A percentile compares a stretch with the other conserved stretches of the same genome.
These are phyloP conservation scores for Drosophila nigricruria DNA, from an alignment of 2,888 invertebrate genomes.

Conservation along the genomic window DNA sequence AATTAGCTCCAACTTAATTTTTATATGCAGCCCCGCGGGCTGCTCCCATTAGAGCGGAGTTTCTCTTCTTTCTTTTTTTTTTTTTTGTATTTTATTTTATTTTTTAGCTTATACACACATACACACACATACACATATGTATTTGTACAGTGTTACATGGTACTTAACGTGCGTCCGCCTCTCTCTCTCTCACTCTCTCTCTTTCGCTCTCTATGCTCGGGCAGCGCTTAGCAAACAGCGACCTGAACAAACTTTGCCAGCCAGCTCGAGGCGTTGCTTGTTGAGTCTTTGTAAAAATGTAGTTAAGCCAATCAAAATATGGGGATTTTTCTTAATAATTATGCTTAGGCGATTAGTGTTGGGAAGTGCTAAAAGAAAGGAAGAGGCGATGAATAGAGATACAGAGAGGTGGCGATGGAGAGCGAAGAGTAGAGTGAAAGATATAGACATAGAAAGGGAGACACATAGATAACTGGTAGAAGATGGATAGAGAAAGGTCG, in stretches of 20 bases:
- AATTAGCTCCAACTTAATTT: slow-evolving; percentile 22
- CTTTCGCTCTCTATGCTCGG: neutral
- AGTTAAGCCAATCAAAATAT: slow-evolving; percentile 9
- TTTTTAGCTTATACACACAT: neutral
- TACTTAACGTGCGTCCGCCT: slow-evolving; percentile 2
- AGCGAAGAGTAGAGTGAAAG: neutral
- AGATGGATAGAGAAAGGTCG: neutral
- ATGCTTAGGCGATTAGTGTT: neutral
- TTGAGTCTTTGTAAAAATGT: slow-evolving; percentile 11
- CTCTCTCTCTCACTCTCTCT: neutral
- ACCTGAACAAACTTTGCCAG: slow-evolving; percentile 14
- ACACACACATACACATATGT: neutral
- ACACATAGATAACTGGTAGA: neutral
- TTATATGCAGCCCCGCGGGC: slow-evolving; percentile 4
- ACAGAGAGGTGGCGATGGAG: neutral
- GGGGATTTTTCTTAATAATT: slow-evolving; percentile 6
- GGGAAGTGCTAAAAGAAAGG: neutral
- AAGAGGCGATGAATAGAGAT: neutral
- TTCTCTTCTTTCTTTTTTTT: neutral
- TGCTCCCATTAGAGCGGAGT: neutral
- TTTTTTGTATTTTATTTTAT: neutral
- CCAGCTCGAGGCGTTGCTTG: slow-evolving; percentile 12
- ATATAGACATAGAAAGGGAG: neutral
- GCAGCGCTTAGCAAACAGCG: slow-evolving; percentile 13
- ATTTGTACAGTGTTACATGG: slow-evolving; percentile 10